A percentile compares a stretch with the other conserved stretches of the same genome.
Conservation (phyloP, 2,113 vertebrate genomes). For the Nesoenas mayeri region DNA sequence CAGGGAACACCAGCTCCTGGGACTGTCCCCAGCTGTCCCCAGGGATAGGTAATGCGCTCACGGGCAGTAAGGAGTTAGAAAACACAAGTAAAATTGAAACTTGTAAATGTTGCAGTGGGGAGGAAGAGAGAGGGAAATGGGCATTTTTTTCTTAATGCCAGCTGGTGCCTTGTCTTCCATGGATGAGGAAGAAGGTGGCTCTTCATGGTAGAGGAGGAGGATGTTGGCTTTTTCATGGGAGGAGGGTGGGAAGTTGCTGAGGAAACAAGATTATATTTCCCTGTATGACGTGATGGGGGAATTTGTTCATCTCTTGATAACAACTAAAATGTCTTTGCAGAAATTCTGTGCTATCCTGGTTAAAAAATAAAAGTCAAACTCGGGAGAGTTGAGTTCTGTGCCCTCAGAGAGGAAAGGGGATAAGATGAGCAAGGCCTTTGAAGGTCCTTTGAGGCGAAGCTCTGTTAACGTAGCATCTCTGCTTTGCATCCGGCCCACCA, state of each 20-base stretch:
- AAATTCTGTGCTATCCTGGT: neutral
- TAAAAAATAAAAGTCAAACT: no score
- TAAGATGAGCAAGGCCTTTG: neutral
- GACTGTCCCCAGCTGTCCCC: neutral
- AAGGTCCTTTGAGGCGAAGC: neutral
- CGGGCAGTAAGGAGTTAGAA: neutral
- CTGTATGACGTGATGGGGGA: neutral
- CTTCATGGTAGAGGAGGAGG: neutral
- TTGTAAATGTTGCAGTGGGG: neutral
- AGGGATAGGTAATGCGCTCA: accelerated
- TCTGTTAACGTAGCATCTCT: accelerated
- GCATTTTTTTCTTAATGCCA: neutral
- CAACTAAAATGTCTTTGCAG: neutral
- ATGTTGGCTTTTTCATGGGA: neutral
- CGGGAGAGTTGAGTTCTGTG: neutral
- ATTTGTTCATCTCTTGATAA: neutral
- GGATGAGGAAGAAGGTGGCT: neutral
- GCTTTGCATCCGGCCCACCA: neutral
- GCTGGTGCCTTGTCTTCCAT: neutral
- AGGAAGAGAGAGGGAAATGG: neutral
- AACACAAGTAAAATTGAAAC: neutral
- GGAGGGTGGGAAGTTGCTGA: neutral
- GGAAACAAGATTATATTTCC: neutral
- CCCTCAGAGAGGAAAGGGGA: neutral
- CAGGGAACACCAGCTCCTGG: neutral